Evolutionary conservation across 2,888 invertebrate species (phyloP).

Genomic region (Synergus japonicus): DNA sequence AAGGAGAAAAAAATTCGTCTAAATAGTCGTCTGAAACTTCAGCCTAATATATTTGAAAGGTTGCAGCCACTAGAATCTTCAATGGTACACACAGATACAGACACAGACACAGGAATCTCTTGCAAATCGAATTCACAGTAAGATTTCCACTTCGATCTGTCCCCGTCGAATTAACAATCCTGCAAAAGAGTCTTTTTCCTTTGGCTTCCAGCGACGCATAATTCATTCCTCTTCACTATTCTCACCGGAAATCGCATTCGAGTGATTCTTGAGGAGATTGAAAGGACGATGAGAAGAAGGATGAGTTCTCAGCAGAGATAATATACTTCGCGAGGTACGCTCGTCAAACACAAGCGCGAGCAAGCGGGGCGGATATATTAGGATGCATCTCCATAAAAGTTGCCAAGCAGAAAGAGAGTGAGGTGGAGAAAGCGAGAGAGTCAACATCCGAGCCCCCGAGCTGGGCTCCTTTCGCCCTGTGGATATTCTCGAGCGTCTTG

Average conservation of each 20-base stretch:
- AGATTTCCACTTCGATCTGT: conserved; percentile 30
- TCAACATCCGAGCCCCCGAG: conserved; percentile 58
- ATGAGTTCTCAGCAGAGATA: conserved; percentile 67
- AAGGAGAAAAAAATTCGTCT: too few species aligned
- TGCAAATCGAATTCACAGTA: conserved; percentile 4
- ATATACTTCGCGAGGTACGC: conserved; percentile 74
- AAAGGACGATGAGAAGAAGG: conserved; percentile 52
- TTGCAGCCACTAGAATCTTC: neutral
- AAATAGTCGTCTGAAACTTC: too few species aligned
- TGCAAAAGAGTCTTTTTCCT: conserved; percentile 26
- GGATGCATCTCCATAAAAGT: conserved; percentile 78
- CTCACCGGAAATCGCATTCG: conserved; percentile 71
- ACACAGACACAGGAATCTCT: neutral
- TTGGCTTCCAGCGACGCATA: conserved; percentile 60
- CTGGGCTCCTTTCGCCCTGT: conserved; percentile 68
- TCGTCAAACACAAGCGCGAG: conserved; percentile 77
- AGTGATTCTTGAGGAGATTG: conserved; percentile 69
- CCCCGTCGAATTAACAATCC: conserved; percentile 33
- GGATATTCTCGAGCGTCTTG: conserved; percentile 71
- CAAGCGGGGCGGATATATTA: conserved; percentile 76
- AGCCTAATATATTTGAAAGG: neutral
- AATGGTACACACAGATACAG: neutral
- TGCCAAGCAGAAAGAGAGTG: conserved; percentile 63
- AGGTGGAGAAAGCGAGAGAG: conserved; percentile 55
- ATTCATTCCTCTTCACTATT: conserved; percentile 61